These are phyloP conservation scores for Fukomys damarensis DNA, from an alignment of 2,113 vertebrate species.

Conservation along the genomic window DNA sequence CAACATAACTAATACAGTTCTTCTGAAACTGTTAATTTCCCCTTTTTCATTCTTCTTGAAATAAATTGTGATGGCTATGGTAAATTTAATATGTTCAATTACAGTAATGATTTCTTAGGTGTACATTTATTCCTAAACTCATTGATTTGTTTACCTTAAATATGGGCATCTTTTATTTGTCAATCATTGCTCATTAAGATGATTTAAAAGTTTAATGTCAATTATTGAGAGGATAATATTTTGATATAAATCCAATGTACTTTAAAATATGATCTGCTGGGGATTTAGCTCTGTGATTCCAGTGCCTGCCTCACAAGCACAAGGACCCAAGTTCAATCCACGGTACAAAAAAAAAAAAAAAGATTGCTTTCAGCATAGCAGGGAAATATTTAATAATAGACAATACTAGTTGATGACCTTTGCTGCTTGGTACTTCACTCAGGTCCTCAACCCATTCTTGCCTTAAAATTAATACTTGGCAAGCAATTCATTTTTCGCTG, in stretches of 20 bases:
- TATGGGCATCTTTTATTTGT: background rate
- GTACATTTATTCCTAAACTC: background rate
- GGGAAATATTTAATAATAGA: background rate
- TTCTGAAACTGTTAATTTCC: background rate
- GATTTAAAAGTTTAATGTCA: background rate
- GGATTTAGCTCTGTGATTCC: too few relatives aligned
- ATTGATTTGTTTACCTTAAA: background rate
- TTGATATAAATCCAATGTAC: background rate
- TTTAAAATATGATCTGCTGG: constrained; percentile 28
- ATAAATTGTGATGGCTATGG: background rate
- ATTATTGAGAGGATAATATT: background rate
- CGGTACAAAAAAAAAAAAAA: too few relatives aligned
- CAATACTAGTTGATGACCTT: background rate
- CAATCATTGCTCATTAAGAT: background rate
- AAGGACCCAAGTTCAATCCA: too few relatives aligned
- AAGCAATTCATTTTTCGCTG: background rate
- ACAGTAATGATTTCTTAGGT: background rate
- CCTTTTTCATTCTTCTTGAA: background rate
- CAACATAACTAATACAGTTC: background rate
- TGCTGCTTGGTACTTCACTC: background rate
- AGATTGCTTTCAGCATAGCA: background rate
- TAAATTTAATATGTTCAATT: background rate
- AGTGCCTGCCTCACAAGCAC: too few relatives aligned
- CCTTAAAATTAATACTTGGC: background rate
- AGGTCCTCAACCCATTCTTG: rapidly evolving